phyloP scores from a whole-genome alignment of 2,888 invertebrate species.

The Leptopilina drosophilae region DNA sequence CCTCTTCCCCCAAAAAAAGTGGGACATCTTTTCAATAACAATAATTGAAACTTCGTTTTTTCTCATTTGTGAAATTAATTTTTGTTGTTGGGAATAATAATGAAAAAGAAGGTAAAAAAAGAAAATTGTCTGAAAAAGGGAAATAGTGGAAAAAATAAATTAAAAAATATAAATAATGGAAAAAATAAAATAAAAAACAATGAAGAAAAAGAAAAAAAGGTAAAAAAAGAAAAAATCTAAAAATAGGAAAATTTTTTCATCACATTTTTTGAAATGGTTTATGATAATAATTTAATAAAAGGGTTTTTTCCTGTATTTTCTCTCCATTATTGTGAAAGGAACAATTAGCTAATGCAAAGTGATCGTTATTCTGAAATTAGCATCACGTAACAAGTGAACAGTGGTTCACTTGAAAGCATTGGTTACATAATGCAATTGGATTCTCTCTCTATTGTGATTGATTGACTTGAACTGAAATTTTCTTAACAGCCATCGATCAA shows the following conservation, averaged over 20 bases:
- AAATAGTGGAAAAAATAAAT: too few species aligned
- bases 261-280: not conserved
- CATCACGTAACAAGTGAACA: conserved; percentile 14
- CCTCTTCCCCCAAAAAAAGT: not conserved
- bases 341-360: conserved; percentile 27
- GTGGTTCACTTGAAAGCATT: not conserved
- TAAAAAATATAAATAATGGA: too few species aligned
- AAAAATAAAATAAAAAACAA: too few species aligned
- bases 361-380: conserved; percentile 20
- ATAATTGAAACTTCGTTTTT: not conserved
- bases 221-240: not conserved
- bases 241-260: not conserved
- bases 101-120: too few species aligned
- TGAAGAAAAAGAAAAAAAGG: not conserved
- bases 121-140: too few species aligned
- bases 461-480: conserved; percentile 40
- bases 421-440: conserved; percentile 15
- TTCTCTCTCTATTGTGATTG: not conserved
- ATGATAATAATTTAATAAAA: conserved; percentile 3
- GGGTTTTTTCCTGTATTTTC: not conserved
- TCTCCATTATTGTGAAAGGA: not conserved
- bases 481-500: conserved; percentile 87
- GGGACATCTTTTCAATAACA: not conserved
- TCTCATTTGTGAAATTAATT: too few species aligned
- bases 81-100: too few species aligned